These are phyloP conservation scores for Spongilla lacustris DNA, from an alignment of 37 sponge, comb jelly and placozoan genomes.

Conservation along the genomic window DNA sequence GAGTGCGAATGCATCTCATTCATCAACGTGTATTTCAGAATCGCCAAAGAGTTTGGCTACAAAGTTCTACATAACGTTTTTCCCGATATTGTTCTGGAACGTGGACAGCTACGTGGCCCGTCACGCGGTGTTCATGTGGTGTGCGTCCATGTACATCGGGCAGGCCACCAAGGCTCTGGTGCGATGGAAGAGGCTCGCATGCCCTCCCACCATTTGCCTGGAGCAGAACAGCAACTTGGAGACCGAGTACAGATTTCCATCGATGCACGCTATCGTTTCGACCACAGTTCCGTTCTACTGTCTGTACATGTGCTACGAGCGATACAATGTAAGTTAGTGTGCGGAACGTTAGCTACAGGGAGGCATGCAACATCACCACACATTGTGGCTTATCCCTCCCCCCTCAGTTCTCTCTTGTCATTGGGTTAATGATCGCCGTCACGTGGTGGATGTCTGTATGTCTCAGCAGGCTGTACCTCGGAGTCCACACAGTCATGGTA, in stretches of 20 bases:
- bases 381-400: too few relatives aligned
- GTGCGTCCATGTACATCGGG: conserved; percentile 87
- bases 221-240: conserved; percentile 67
- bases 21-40: conserved; percentile 75
- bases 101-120: conserved; percentile 61
- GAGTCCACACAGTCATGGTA: conserved; percentile 85
- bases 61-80: conserved; percentile 89
- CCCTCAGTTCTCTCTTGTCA: conserved; percentile 37
- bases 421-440: conserved; percentile 28
- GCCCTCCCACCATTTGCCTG: conserved; percentile 72
- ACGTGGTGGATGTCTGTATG: conserved; percentile 81
- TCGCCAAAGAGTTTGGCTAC: conserved; percentile 82
- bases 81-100: conserved; percentile 77
- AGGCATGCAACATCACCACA: too few relatives aligned
- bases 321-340: conserved; percentile 71
- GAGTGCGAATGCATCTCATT: conserved; percentile 50
- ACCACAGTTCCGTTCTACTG: conserved; percentile 76
- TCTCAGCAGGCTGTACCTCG: conserved; percentile 88
- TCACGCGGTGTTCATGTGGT: conserved; percentile 69
- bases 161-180: conserved; percentile 82
- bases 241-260: conserved; percentile 92
- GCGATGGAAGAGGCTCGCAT: conserved; percentile 65
- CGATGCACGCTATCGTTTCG: conserved; percentile 89
- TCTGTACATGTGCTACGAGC: conserved; percentile 13
- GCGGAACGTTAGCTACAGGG: too few relatives aligned